These are phyloP conservation scores for Gopherus flavomarginatus DNA, from an alignment of 2,113 vertebrate genomes.

Conservation along the genomic window DNA sequence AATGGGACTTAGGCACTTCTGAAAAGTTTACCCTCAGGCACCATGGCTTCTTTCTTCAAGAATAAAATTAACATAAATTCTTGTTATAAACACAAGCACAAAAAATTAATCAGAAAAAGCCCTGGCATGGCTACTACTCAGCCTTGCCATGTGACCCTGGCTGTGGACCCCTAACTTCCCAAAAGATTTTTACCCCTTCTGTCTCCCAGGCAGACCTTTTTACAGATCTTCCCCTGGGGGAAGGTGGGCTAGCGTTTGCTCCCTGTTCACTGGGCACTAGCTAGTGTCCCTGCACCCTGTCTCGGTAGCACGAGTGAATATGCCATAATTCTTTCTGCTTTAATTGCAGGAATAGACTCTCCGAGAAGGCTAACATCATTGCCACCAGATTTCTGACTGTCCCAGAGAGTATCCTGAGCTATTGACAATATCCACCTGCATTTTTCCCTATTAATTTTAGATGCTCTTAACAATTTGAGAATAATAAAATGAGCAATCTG, in stretches of 20 bases:
- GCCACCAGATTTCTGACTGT: not conserved
- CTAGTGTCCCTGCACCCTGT: not conserved
- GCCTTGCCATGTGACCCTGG: not conserved
- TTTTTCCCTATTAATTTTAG: not conserved
- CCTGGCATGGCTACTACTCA: not conserved
- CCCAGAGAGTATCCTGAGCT: not conserved
- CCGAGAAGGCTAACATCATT: not conserved
- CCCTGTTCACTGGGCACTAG: not conserved
- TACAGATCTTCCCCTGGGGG: not conserved
- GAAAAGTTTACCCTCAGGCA: not conserved
- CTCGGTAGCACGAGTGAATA: not conserved
- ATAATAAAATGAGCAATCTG: not conserved
- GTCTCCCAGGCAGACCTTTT: not conserved
- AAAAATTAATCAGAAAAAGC: not conserved
- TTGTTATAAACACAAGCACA: not conserved
- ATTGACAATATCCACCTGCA: not conserved
- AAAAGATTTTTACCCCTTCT: not conserved
- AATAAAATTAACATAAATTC: not conserved
- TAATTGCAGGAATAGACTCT: not conserved
- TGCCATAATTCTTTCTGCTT: not conserved
- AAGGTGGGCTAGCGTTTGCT: not conserved
- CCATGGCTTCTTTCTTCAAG: accelerated
- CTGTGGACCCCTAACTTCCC: not conserved
- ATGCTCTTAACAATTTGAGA: not conserved
- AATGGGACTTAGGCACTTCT: not conserved